These are phyloP conservation scores for Pinna nobilis DNA, from an alignment of 1,140 invertebrate species.

Conservation along the genomic window DNA sequence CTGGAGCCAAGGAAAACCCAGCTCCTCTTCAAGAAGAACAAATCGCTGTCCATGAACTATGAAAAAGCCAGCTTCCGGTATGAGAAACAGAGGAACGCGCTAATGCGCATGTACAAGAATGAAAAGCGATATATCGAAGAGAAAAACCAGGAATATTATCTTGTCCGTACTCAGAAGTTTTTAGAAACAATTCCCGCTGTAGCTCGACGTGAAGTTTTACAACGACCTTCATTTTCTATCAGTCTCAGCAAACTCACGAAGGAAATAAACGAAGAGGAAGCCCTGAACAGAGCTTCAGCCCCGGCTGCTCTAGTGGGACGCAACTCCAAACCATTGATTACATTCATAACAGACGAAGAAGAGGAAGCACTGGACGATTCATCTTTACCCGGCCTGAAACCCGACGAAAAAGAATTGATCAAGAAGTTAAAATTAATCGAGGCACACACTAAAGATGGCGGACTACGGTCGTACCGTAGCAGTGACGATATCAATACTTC, in stretches of 20 bases:
- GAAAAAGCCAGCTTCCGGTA: constrained; percentile 43
- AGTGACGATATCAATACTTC: background rate
- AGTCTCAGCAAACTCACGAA: constrained; percentile 24
- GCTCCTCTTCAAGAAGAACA: constrained; percentile 57
- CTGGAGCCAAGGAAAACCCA: constrained; percentile 42
- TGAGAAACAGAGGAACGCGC: constrained; percentile 40
- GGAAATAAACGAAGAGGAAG: constrained; percentile 13
- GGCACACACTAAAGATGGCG: background rate
- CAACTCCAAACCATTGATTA: background rate
- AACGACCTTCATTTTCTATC: constrained; percentile 22
- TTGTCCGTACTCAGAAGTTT: constrained; percentile 10
- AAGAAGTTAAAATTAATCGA: background rate
- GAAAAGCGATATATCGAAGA: constrained; percentile 45
- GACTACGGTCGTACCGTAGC: background rate
- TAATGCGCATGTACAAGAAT: constrained; percentile 37
- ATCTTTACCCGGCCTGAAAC: background rate
- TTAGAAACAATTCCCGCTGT: background rate
- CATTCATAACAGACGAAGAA: background rate
- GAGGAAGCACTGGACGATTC: background rate
- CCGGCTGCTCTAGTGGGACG: background rate
- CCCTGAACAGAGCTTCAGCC: background rate
- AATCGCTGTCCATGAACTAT: constrained; percentile 43
- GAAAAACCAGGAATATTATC: constrained; percentile 26
- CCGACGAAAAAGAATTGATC: background rate
- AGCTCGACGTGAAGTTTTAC: background rate